These are phyloP conservation scores for Phortica okadai DNA, from an alignment of 2,888 invertebrate species.

Conservation along the genomic window DNA sequence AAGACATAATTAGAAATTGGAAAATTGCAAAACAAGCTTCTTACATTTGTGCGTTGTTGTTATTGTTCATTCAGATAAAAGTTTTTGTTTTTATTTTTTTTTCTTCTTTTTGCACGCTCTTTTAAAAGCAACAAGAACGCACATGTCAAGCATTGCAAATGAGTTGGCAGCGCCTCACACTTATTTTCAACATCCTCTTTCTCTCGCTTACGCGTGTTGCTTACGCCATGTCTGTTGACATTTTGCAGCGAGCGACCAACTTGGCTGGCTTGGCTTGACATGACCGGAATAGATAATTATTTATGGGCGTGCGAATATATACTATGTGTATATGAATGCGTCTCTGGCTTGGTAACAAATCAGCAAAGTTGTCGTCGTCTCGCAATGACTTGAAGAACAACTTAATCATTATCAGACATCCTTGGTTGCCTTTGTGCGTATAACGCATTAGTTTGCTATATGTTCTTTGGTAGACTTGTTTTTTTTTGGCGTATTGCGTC, in stretches of 20 bases:
- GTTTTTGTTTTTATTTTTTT: background rate
- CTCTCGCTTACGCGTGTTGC: background rate
- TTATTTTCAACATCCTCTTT: background rate
- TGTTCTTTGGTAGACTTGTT: background rate
- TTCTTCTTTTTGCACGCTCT: background rate
- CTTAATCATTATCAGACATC: constrained; percentile 4
- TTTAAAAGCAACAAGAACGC: constrained; percentile 17
- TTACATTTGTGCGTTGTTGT: constrained; percentile 15
- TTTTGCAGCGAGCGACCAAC: constrained; percentile 41
- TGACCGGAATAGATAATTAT: constrained; percentile 60
- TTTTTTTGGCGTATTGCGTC: constrained; percentile 2
- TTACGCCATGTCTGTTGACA: constrained; percentile 48
- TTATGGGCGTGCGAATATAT: constrained; percentile 31
- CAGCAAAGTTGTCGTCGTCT: constrained; percentile 10
- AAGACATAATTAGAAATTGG: constrained; percentile 62
- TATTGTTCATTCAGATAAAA: background rate
- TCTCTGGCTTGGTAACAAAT: constrained; percentile 11
- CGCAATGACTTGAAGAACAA: background rate
- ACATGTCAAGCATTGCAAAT: constrained; percentile 26
- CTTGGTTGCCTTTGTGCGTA: background rate
- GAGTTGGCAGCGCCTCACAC: constrained; percentile 3
- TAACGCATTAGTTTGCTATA: background rate
- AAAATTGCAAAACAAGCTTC: constrained; percentile 56
- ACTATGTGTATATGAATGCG: background rate
- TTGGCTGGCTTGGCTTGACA: constrained; percentile 38